Percentiles rank a stretch among this genome's conserved stretches.
Conservation (phyloP, 2,888 invertebrate species). For the Lasioglossum villosulum region DNA sequence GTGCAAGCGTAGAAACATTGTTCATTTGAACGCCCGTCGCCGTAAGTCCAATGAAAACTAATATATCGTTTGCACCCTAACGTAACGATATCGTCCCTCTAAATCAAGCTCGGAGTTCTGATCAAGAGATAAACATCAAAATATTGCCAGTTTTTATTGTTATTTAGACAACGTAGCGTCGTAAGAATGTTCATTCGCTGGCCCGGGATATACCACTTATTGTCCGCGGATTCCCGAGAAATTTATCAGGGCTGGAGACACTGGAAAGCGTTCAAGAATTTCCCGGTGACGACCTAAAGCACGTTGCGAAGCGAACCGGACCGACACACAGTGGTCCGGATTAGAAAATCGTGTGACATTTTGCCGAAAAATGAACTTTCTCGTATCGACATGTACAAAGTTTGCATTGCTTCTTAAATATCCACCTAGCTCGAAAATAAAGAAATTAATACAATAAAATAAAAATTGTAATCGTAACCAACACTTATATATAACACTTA, state of each 20-base stretch:
- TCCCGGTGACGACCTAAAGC: conserved; percentile 2
- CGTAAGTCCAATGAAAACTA: background rate
- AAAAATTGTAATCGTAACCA: too few species aligned
- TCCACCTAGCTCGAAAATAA: too few species aligned
- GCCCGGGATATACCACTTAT: background rate
- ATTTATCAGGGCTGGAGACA: conserved; percentile 23
- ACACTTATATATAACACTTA: too few species aligned
- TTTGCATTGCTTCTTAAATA: too few species aligned
- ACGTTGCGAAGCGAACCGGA: conserved; percentile 1
- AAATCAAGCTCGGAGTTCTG: background rate
- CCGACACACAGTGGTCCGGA: too few species aligned
- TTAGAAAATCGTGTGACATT: too few species aligned
- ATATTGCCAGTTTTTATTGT: background rate
- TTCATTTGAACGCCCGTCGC: background rate
- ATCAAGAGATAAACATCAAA: background rate
- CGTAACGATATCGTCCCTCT: background rate
- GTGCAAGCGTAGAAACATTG: background rate
- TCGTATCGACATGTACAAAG: too few species aligned
- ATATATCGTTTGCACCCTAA: background rate
- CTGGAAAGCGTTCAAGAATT: conserved; percentile 12
- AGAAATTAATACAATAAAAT: too few species aligned
- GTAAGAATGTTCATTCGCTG: conserved; percentile 6
- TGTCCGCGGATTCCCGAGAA: background rate
- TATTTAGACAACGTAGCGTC: background rate
- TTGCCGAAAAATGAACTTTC: too few species aligned